Evolutionary conservation across 1,140 invertebrate species (phyloP).

Genomic region (Pseudomyrmex pallidus): DNA sequence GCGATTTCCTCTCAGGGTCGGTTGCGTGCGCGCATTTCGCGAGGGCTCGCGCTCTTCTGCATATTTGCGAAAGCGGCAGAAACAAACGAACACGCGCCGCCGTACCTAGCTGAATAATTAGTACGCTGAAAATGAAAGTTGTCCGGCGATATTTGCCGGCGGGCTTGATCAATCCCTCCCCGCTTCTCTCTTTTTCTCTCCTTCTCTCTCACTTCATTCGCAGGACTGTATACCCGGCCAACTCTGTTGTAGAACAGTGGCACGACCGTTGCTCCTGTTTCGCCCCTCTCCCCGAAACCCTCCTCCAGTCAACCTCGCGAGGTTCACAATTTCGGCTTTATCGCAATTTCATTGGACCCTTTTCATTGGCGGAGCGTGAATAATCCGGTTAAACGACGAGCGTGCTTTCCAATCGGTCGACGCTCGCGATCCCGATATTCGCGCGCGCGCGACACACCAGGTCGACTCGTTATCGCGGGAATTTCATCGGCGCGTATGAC

Average conservation of each 20-base stretch:
- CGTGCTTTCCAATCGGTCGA: slow-evolving; percentile 67
- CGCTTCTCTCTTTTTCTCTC: neutral
- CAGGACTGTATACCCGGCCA: neutral
- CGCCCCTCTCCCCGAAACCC: neutral
- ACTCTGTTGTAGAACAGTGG: slow-evolving; percentile 41
- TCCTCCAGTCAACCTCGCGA: slow-evolving; percentile 41
- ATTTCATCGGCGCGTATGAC: slow-evolving; percentile 61
- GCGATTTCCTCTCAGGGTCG: slow-evolving; percentile 51
- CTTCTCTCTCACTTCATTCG: neutral
- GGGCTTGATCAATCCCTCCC: slow-evolving; percentile 61
- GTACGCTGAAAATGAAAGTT: slow-evolving; percentile 79
- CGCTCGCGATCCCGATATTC: slow-evolving; percentile 67
- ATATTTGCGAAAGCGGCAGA: slow-evolving; percentile 74
- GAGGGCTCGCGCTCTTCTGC: slow-evolving; percentile 47
- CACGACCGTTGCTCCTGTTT: slow-evolving; percentile 3
- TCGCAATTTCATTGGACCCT: slow-evolving; percentile 78
- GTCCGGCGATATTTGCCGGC: slow-evolving; percentile 78
- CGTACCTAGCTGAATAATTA: slow-evolving; percentile 78
- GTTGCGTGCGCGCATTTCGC: slow-evolving; percentile 57
- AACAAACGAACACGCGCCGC: slow-evolving; percentile 76
- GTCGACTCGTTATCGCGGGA: slow-evolving; percentile 45
- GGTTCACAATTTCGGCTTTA: slow-evolving; percentile 75
- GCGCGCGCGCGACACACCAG: slow-evolving; percentile 26
- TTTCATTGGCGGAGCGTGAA: slow-evolving; percentile 73
- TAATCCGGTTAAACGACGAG: slow-evolving; percentile 78